Base-by-base conservation (phyloP, 2,888 invertebrate genomes). In the Diogma glabrata region DNA sequence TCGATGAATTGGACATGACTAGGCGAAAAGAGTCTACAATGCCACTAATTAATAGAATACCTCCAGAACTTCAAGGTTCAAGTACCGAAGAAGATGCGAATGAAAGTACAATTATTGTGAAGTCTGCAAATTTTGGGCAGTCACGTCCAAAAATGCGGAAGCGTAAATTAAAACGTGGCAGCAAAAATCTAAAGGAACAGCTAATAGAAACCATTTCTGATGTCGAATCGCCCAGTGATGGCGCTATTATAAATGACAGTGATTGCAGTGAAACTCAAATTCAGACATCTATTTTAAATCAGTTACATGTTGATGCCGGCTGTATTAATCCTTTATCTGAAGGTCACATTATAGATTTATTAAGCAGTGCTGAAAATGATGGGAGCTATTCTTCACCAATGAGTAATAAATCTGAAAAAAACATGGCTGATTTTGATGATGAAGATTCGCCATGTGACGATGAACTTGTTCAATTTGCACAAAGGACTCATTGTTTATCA, bases 341-440 rank as follows among this genome's bases (percentile, higher is more conserved):
- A 49, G 66, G 66, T 9, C 66, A 70, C 52, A 63, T 70, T 5
- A 67, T 67, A 50, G 69, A 69, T 43, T 58, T 70, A 26, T 53
- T 70, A 6, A 77, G 77, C 56, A 79, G 78, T 0, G 81, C 80
- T 51, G 84, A 84, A 59, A 82, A 82, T 52, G 83, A 83, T 61
- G 91, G 89, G n/a, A 91, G 91, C 62, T 89, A 91, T 59, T 92
- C 92, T n/a, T 92, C 92, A 0, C 80, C 88, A 26, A 82, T 91
- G 73, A 92, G 91, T 55, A 90, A 87, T 59, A 92, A 93, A 70
- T 92, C 92, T 2, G 92, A 92, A 61, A 91, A 93, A 59, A 93
- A 93, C 67, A 84, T 93, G 80, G 91, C 90, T 0, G 93, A 94
- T 68, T 87, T 94, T 62, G 94, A 94, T 62, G 90, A 89, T 1